Conservation (phyloP, 2,113 vertebrate species). For the Leucopsar rothschildi region DNA sequence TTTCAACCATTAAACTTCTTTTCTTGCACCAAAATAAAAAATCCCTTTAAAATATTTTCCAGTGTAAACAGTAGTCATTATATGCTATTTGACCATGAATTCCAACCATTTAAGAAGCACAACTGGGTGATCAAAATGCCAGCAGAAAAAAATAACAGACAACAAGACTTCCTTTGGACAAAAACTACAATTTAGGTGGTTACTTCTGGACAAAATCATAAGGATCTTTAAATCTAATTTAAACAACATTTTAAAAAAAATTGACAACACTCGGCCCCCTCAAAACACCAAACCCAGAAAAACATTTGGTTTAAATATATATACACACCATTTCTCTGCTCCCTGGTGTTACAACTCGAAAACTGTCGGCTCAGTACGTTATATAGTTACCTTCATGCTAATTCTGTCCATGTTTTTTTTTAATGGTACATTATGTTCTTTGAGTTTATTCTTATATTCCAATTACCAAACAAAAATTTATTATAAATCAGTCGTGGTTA, state of each 20-base stretch:
- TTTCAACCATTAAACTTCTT: not conserved
- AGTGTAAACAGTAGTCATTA: not conserved
- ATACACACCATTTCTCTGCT: not conserved
- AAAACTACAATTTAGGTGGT: not conserved
- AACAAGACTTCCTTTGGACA: not conserved
- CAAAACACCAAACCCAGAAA: not conserved
- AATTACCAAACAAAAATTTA: not conserved
- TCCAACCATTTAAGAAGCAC: not conserved
- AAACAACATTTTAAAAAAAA: not conserved
- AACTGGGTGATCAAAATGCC: not conserved
- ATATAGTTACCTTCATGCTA: not conserved
- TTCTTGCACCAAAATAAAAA: not conserved
- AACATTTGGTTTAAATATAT: not conserved
- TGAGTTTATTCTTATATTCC: not conserved
- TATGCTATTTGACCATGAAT: not conserved
- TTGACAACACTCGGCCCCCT: fast-evolving
- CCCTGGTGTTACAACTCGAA: not conserved
- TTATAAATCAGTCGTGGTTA: not conserved
- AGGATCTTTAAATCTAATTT: not conserved
- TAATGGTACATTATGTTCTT: not conserved
- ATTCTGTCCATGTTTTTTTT: not conserved
- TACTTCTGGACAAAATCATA: not conserved
- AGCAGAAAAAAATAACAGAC: not conserved
- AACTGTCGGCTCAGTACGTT: not conserved
- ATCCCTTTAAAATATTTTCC: not conserved